These are phyloP conservation scores for Oreochromis grahami DNA, from an alignment of 2,797 vertebrate genomes.

Conservation along the genomic window DNA sequence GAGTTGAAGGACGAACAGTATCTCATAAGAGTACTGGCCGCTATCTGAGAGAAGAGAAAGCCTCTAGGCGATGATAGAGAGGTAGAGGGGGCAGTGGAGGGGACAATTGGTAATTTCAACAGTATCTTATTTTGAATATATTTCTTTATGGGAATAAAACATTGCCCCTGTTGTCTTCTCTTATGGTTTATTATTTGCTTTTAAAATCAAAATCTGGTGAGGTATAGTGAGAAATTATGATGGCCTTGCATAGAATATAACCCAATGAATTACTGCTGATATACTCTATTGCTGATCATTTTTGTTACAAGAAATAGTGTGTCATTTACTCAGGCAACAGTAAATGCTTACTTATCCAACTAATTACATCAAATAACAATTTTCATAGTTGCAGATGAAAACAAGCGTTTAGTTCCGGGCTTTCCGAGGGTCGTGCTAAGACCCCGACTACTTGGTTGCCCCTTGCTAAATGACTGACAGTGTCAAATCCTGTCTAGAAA, in stretches of 20 bases:
- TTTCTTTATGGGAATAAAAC: neutral
- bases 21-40: conserved; percentile 39
- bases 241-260: neutral
- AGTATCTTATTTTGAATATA: conserved; percentile 23
- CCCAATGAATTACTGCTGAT: neutral
- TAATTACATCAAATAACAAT: neutral
- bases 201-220: neutral
- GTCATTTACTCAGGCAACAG: neutral
- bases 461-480: conserved; percentile 60
- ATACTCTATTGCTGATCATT: neutral
- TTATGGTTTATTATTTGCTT: neutral
- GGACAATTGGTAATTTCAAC: conserved; percentile 39
- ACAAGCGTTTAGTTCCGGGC: neutral
- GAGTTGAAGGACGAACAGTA: conserved; percentile 72
- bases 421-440: neutral
- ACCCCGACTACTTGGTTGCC: neutral
- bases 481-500: conserved; percentile 68
- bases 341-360: neutral
- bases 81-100: conserved; percentile 19
- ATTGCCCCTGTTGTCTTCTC: neutral
- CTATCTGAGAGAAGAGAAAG: conserved; percentile 55
- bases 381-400: neutral
- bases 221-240: neutral
- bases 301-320: neutral
- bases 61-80: conserved; percentile 44